Evolutionary conservation across 2,113 vertebrate species (phyloP), one percentile per base, ranked within the genome.

Genomic region (Lampris megalopsis): DNA sequence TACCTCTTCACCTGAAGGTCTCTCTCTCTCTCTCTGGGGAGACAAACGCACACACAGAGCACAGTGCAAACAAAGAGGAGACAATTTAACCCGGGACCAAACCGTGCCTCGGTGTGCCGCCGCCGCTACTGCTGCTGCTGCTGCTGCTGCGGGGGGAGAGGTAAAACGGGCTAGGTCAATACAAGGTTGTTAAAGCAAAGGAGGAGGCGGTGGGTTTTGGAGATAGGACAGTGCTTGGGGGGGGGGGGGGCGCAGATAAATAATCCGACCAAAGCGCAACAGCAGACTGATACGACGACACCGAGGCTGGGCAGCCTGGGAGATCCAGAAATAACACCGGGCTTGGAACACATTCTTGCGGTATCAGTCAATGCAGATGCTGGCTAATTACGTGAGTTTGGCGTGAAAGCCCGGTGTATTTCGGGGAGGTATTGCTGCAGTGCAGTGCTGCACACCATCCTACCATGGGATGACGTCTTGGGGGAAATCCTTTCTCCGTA

Each of bases 341-440:
- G 66, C 73, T 77, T 76, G 72, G 72, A 87, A 75, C 80, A 84
- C 87, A 92, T 92, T 90, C 78, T 89, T 91, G 57, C 77, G 81
- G 78, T 90, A 90, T 93, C 90, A 92, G 84, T 89, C 82, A 83
- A 90, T 86, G 85, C 83, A 85, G 91, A 87, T 48, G 65, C 77
- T 78, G 77, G 82, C 57, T 88, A 90, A 92, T 91, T 90, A 87
- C 78, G 81, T 66, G 85, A 72, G 77, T 75, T 57, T 73, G 83
- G 68, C 75, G 70, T 73, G 49, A 86, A 73, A 36, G 60, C 56
- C 60, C 72, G 65, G 64, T 68, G 70, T 90, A 88, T 87, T 90
- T 84, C 65, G 74, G 58, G 70, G 57, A 36, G 37, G 74, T 59
- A 40, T 63, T 73, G 36, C 72, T 9, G 58, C 48, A 75, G 42